Evolutionary conservation across 1,140 invertebrate species (phyloP).

Genomic region (Heliconius melpomene): DNA sequence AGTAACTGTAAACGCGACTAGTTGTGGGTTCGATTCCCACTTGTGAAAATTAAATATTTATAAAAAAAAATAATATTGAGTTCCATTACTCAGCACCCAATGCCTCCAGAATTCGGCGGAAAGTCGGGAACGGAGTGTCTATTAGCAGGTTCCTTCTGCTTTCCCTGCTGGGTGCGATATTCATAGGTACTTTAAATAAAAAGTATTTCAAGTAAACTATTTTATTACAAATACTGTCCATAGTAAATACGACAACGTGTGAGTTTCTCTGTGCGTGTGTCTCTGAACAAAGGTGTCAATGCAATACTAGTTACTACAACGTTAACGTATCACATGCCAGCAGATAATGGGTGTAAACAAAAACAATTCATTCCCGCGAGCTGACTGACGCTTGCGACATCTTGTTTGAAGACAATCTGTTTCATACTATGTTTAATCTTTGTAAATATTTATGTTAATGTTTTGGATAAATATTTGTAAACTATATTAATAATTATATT

Average conservation of each 20-base stretch:
- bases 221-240: not conserved
- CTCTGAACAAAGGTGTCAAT: slow-evolving; percentile 2
- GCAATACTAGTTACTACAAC: not conserved
- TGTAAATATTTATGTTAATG: slow-evolving; percentile 14
- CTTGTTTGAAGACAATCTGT: slow-evolving; percentile 18
- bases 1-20: too few species aligned
- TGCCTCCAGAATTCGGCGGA: too few species aligned
- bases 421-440: slow-evolving; percentile 10
- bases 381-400: slow-evolving; percentile 30
- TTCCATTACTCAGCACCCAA: too few species aligned
- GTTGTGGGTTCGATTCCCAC: too few species aligned
- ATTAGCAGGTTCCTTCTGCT: too few species aligned
- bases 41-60: too few species aligned
- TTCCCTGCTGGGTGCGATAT: too few species aligned
- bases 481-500: not conserved
- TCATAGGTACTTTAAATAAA: not conserved
- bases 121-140: too few species aligned
- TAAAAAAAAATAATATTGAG: too few species aligned
- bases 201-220: not conserved
- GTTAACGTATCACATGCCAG: slow-evolving; percentile 46
- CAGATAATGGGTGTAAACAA: slow-evolving; percentile 54
- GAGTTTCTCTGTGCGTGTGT: not conserved
- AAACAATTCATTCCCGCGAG: slow-evolving; percentile 34
- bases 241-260: not conserved
- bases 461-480: not conserved